Evolutionary conservation across 1,140 invertebrate genomes (phyloP), one percentile per base, ranked within the genome.

Genomic region (Lasaia peninsularis): DNA sequence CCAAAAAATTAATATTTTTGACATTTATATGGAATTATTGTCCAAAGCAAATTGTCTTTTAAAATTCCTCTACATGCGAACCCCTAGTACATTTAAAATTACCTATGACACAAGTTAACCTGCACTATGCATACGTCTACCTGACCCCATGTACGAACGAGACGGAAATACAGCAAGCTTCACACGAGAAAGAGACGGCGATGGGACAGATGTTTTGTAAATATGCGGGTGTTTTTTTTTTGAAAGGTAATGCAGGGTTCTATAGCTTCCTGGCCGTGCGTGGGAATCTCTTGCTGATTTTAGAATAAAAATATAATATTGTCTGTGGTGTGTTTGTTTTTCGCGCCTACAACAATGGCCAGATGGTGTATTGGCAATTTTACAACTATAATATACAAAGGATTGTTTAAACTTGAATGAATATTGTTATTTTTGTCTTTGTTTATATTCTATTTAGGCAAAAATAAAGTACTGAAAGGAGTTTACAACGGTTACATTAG

Each of bases 181-280:
- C 12, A n/a, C 14, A 5, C 10, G 58, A 8, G 56, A 73, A 52
- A 56, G 62, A 33, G 71, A 75, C 12, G 7, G 56, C 60, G 58
- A 55, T 51, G 54, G 61, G 73, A 75, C 75, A 78, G 75, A 76
- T 78, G 75, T 78, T 78, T 68, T 52, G 50, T 62, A 56, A 73
- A 73, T 71, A 66, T 72, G 75, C 64, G 69, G 69, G 69, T 62
- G 65, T 67, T 65, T 70, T 75, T 75, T 77, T 73, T 75, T 71
- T 62, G 59, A 57, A 68, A 71, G 71, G 71, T 72, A 71, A 68
- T 65, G 71, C 69, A 74, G 74, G 65, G 63, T 69, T 67, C 66
- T 62, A 53, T 70, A 28, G 69, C 70, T 75, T 75, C 70, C 75
- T 73, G 75, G 62, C 65, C 35, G 55, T 56, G 65, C 71, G 73